Evolutionary conservation across 2,113 vertebrate species (phyloP).

Genomic region (Neotoma lepida): DNA sequence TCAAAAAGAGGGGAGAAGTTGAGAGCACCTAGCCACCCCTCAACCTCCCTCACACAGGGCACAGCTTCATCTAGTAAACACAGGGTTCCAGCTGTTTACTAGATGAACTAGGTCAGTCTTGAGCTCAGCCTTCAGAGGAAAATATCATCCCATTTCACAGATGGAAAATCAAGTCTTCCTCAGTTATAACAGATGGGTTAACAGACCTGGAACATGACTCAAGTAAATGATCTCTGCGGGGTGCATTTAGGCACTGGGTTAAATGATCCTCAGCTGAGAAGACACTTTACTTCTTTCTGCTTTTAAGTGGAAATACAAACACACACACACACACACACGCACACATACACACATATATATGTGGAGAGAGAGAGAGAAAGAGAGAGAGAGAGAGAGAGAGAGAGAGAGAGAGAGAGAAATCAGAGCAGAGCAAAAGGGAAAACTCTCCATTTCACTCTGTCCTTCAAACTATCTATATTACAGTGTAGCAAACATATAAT

Average conservation of each 20-base stretch:
- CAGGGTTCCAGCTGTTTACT: background rate
- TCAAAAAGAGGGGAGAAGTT: background rate
- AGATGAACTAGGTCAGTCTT: background rate
- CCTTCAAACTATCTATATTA: conserved; percentile 29
- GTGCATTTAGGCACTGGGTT: background rate
- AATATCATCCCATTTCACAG: background rate
- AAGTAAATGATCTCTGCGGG: background rate
- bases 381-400: too few relatives aligned
- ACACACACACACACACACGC: background rate
- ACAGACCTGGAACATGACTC: background rate
- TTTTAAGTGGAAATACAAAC: background rate
- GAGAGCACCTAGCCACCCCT: background rate
- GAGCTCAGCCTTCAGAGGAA: background rate
- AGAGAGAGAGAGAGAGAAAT: background rate
- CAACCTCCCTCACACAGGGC: background rate
- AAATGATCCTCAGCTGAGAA: background rate
- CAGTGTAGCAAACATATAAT: background rate
- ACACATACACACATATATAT: too few relatives aligned
- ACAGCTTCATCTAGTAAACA: too few relatives aligned
- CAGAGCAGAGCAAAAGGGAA: background rate
- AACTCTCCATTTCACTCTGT: background rate
- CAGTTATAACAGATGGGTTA: background rate
- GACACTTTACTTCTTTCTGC: background rate
- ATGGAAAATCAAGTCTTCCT: background rate
- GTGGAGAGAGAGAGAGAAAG: too few relatives aligned